Percentiles rank a stretch among this genome's conserved stretches.
Conservation (phyloP, 2,113 vertebrate genomes). For the Macroglossus sobrinus region DNA sequence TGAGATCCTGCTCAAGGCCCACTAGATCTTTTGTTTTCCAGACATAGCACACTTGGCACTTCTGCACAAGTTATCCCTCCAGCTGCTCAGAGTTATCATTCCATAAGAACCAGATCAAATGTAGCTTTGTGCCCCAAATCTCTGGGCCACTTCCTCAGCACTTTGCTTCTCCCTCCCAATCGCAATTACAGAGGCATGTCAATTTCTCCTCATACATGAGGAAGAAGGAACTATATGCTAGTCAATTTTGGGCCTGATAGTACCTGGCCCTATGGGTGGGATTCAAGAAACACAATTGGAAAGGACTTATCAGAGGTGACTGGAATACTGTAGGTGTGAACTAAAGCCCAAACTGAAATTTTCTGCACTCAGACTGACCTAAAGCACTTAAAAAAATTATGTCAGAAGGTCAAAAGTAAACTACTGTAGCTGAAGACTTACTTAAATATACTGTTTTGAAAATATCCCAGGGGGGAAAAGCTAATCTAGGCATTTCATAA, state of each 20-base stretch:
- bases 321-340: not conserved
- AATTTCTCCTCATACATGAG: not conserved
- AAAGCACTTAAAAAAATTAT: not conserved
- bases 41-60: not conserved
- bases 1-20: not conserved
- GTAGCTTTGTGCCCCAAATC: not conserved
- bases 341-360: not conserved
- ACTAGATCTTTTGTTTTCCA: not conserved
- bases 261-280: not conserved
- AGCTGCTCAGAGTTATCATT: not conserved
- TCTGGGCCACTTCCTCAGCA: not conserved
- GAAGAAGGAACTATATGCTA: not conserved
- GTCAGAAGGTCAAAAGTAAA: constrained; percentile 1
- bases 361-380: not conserved
- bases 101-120: not conserved
- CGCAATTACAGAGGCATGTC: not conserved
- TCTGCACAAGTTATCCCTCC: not conserved
- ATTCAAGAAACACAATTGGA: not conserved
- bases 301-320: not conserved
- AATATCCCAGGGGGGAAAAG: not conserved
- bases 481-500: constrained; percentile 35
- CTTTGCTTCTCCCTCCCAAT: not conserved
- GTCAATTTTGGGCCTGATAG: not conserved
- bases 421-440: not conserved
- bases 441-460: constrained; percentile 28